These are phyloP conservation scores for Torymus texanus DNA, from an alignment of 2,888 invertebrate genomes.

Conservation along the genomic window DNA sequence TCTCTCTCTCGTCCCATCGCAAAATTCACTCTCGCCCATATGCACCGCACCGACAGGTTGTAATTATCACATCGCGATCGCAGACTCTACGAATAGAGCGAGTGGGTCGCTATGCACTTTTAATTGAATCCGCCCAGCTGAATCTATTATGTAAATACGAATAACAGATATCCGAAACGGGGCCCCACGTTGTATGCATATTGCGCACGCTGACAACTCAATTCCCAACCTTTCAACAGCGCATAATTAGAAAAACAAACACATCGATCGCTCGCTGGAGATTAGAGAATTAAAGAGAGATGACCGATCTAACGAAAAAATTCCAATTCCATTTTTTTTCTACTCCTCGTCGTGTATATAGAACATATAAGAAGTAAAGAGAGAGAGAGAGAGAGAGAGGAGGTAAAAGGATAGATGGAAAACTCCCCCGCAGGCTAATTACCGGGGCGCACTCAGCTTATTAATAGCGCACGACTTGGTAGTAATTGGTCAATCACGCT, in stretches of 20 bases:
- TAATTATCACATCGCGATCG: not conserved
- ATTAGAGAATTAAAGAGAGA: slow-evolving; percentile 16
- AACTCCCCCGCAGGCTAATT: slow-evolving; percentile 37
- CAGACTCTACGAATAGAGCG: not conserved
- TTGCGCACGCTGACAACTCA: slow-evolving; percentile 1
- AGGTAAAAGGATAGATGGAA: not conserved
- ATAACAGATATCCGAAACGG: not conserved
- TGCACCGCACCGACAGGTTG: not conserved
- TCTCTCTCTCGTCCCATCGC: no score
- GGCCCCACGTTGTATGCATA: not conserved
- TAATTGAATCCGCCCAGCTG: slow-evolving; percentile 3
- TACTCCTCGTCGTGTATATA: no score
- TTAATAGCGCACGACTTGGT: slow-evolving; percentile 52
- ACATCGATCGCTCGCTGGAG: not conserved
- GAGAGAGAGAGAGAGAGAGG: no score
- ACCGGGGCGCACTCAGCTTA: slow-evolving; percentile 24
- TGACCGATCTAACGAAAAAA: not conserved
- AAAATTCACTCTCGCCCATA: no score
- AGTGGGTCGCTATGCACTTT: not conserved
- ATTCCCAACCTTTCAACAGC: slow-evolving; percentile 12
- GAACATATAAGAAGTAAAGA: no score
- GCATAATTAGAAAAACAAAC: not conserved
- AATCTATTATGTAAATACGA: slow-evolving; percentile 20
- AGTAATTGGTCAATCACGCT: slow-evolving; percentile 56
- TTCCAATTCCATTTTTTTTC: no score